Base-by-base conservation (phyloP, 92 coral and sea anemone genomes). In the Umimayanthus chanpuru region DNA sequence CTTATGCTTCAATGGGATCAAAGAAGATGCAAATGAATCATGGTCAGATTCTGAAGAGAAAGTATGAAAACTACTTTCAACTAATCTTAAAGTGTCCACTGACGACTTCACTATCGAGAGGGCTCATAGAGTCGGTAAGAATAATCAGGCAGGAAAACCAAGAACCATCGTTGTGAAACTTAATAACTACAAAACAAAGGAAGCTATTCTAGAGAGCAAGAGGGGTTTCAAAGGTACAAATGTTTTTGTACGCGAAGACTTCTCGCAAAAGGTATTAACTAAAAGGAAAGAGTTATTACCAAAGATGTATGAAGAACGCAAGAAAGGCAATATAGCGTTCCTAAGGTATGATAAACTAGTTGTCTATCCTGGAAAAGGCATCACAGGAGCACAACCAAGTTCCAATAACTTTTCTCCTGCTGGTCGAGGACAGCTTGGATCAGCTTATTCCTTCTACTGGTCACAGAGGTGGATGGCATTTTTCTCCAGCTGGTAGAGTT, bases 231-330 rank as follows among this genome's bases (percentile, higher is more conserved):
- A 81, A 32, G 88, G 91, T 16, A 81, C 91, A 8, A 81, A 89
- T 89, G 80, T 89, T 47, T 89, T 44, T 67, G 86, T 89, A 55
- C 71, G 84, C 50, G 91, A 89, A 82, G 91, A 89, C 80, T 89
- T 81, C 71, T 89, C 91, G 41, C 88, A 81, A 26, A 82, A 82
- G 39, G 55, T 74, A 26, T 40, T 73, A 61, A 88, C 76, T 29
- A 89, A 81, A 75, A 77, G 91, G 70, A 77, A 72, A 23, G 82
- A 82, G 72, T 72, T 89, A 25, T 20, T 89, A 25, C 88, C 88
- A 30, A 36, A 72, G 36, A 89, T 89, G 91, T 80, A 80, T 23
- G 88, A 89, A 61, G 91, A 85, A 23, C 72, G 90, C 26, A 70
- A 50, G 74, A 82, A 81, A 73, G 82, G 82, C 23, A 89, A 43